phyloP scores from a whole-genome alignment of 2,797 vertebrate genomes.

The Catostomus latipinnis region DNA sequence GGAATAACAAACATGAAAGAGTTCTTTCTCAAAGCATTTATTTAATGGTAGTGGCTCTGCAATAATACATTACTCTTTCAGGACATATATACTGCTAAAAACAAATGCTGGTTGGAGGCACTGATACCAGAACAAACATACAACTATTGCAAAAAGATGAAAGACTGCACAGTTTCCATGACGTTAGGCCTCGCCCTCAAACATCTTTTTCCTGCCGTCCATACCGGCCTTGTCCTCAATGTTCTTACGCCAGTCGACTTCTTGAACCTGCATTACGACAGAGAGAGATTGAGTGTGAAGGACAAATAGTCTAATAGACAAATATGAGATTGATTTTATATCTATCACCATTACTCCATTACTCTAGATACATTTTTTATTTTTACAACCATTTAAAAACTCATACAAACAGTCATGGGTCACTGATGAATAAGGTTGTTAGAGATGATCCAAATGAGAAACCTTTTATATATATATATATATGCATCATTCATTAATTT shows the following conservation, averaged over 20 bases:
- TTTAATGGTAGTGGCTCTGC: conserved; percentile 53
- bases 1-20: conserved; percentile 29
- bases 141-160: conserved; percentile 35
- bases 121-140: conserved; percentile 26
- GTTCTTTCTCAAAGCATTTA: conserved; percentile 36
- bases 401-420: no score
- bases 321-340: no score
- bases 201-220: conserved; percentile 92
- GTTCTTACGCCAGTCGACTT: conserved; percentile 90
- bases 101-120: conserved; percentile 34
- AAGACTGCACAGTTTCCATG: conserved; percentile 5
- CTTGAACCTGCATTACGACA: conserved; percentile 27
- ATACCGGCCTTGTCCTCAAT: conserved; percentile 91
- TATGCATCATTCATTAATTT: no score
- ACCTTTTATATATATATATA: no score
- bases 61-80: conserved; percentile 43
- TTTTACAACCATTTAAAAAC: no score
- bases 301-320: neutral
- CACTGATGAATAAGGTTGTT: no score
- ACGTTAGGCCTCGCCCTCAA: conserved; percentile 71
- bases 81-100: conserved; percentile 15
- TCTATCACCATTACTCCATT: no score
- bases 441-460: no score
- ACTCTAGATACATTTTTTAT: no score
- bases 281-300: neutral